Evolutionary conservation across 2,888 invertebrate species (phyloP).

Genomic region (Psococerastis gibbosa): DNA sequence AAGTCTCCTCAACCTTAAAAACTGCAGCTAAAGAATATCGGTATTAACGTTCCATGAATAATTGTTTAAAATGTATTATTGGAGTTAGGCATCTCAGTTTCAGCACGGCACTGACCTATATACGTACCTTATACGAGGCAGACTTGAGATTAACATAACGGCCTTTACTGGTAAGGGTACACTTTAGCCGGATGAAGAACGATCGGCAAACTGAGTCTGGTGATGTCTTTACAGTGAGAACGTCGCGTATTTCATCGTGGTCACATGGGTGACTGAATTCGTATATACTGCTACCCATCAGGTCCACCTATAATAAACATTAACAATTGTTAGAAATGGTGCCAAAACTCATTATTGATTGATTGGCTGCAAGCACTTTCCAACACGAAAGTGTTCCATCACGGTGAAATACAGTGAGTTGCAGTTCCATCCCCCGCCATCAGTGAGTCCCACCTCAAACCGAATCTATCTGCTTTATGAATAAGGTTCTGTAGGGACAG

Average conservation of each 20-base stretch:
- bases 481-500: no score
- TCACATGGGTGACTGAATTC: slow-evolving; percentile 93
- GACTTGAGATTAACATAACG: slow-evolving; percentile 88
- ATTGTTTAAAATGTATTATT: no score
- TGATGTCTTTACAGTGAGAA: slow-evolving; percentile 31
- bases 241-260: slow-evolving; percentile 66
- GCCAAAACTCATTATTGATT: no score
- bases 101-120: not conserved
- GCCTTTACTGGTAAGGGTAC: slow-evolving; percentile 88
- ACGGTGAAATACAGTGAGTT: no score
- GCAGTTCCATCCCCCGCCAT: no score
- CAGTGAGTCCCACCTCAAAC: no score
- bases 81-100: no score
- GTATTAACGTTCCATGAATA: no score
- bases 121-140: slow-evolving; percentile 75
- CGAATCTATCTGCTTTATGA: no score
- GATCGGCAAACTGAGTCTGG: slow-evolving; percentile 31
- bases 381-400: slow-evolving; percentile 1
- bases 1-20: no score
- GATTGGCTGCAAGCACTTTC: not conserved
- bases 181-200: slow-evolving; percentile 72
- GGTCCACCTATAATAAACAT: slow-evolving; percentile 55
- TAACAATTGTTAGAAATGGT: slow-evolving; percentile 11
- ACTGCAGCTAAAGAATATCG: no score
- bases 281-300: slow-evolving; percentile 85